phyloP scores from a whole-genome alignment of 2,113 vertebrate species.

The Muntiacus reevesi region DNA sequence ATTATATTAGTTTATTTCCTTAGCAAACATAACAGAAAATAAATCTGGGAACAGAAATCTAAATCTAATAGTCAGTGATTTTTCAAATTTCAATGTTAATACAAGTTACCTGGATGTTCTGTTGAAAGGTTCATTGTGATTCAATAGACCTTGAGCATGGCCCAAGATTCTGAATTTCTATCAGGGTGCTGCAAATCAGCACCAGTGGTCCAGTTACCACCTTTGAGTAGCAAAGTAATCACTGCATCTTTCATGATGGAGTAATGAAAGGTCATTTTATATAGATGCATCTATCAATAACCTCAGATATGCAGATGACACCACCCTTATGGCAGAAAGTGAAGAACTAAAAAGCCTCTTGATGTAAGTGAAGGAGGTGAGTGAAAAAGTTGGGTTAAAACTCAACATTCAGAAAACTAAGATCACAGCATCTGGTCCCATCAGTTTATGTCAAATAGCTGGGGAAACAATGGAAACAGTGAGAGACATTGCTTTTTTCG shows the following conservation, averaged over 20 bases:
- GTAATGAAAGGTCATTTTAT: neutral
- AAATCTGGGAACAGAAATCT: neutral
- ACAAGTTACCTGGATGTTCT: neutral
- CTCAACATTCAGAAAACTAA: neutral
- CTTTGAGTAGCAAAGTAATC: neutral
- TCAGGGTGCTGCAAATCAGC: neutral
- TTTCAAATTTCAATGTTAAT: neutral
- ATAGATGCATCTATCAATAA: neutral
- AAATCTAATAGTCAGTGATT: neutral
- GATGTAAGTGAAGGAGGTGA: neutral
- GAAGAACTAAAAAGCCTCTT: neutral
- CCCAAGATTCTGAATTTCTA: neutral
- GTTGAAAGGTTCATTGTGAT: neutral
- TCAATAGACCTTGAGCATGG: neutral
- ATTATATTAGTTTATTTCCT: neutral
- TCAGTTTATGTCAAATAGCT: neutral
- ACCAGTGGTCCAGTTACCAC: neutral
- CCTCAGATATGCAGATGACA: neutral
- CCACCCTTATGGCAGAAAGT: neutral
- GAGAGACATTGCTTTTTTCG: neutral
- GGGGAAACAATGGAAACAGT: neutral
- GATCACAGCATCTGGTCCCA: neutral
- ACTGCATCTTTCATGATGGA: neutral
- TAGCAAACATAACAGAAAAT: neutral
- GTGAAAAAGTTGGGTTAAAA: neutral